phyloP scores from a whole-genome alignment of 2,888 invertebrate genomes.

The Melanargia galathea region DNA sequence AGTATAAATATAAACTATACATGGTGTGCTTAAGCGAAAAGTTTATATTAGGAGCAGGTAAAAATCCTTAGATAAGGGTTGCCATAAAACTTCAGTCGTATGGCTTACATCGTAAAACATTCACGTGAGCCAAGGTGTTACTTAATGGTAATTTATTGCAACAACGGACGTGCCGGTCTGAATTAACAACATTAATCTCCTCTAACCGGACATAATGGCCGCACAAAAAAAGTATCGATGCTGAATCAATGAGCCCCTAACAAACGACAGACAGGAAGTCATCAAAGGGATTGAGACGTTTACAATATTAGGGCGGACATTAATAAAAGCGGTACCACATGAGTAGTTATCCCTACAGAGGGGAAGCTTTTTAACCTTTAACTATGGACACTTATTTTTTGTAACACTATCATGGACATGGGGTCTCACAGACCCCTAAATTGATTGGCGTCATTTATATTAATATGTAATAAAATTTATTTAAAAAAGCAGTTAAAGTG shows the following conservation, averaged over 20 bases:
- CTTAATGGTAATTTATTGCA: constrained; percentile 80
- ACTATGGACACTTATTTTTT: too few relatives aligned
- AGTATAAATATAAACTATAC: too few relatives aligned
- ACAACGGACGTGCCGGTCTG: constrained; percentile 62
- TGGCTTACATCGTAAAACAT: constrained; percentile 66
- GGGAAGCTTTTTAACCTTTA: too few relatives aligned
- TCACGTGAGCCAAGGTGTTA: constrained; percentile 72
- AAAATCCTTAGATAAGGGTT: constrained; percentile 64
- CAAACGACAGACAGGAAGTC: constrained; percentile 68
- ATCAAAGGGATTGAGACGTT: constrained; percentile 74
- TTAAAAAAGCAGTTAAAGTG: too few relatives aligned
- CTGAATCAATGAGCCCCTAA: constrained; percentile 54
- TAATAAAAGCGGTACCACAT: constrained; percentile 71
- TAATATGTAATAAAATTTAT: too few relatives aligned
- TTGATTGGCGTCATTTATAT: too few relatives aligned
- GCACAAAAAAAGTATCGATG: constrained; percentile 56
- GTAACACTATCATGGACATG: too few relatives aligned
- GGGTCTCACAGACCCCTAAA: too few relatives aligned
- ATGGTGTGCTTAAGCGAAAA: constrained; percentile 50
- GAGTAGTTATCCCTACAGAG: too few relatives aligned
- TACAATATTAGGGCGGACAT: constrained; percentile 63
- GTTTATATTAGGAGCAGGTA: constrained; percentile 60
- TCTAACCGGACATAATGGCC: constrained; percentile 59
- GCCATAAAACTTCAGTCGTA: constrained; percentile 54
- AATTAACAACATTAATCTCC: constrained; percentile 72